These are phyloP conservation scores for Coreius guichenoti DNA, from an alignment of 2,797 vertebrate species.

Conservation along the genomic window DNA sequence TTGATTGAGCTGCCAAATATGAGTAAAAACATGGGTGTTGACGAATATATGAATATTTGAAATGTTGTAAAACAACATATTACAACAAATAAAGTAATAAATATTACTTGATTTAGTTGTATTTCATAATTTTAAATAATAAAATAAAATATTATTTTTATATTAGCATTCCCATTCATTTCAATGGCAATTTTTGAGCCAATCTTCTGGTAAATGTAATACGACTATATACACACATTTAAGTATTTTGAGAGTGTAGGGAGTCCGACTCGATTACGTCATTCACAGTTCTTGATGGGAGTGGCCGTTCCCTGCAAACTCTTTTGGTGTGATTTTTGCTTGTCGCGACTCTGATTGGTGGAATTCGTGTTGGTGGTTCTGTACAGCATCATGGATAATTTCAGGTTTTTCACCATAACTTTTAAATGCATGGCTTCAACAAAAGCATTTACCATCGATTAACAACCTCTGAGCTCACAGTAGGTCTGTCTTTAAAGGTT, in stretches of 20 bases:
- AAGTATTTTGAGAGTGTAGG: background rate
- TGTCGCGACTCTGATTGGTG: background rate
- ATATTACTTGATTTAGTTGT: too few relatives aligned
- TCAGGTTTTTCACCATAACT: background rate
- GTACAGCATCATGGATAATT: background rate
- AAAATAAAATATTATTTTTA: too few relatives aligned
- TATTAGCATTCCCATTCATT: background rate
- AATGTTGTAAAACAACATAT: too few relatives aligned
- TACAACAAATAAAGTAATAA: too few relatives aligned
- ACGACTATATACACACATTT: too few relatives aligned
- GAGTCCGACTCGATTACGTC: background rate
- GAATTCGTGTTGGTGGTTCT: background rate
- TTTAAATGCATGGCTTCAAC: background rate
- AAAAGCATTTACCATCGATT: background rate
- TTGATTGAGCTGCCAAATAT: too few relatives aligned
- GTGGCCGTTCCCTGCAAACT: background rate
- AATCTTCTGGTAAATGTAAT: too few relatives aligned
- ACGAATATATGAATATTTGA: too few relatives aligned
- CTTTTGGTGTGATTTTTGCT: background rate
- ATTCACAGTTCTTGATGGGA: background rate
- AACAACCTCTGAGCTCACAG: background rate
- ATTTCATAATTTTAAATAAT: too few relatives aligned
- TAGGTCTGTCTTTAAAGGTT: too few relatives aligned
- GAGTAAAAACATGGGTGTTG: too few relatives aligned
- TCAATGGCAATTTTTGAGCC: background rate